A percentile compares a stretch with the other conserved stretches of the same genome.
phyloP scores from a whole-genome alignment of 2,113 vertebrate genomes.

The Anoura caudifer region DNA sequence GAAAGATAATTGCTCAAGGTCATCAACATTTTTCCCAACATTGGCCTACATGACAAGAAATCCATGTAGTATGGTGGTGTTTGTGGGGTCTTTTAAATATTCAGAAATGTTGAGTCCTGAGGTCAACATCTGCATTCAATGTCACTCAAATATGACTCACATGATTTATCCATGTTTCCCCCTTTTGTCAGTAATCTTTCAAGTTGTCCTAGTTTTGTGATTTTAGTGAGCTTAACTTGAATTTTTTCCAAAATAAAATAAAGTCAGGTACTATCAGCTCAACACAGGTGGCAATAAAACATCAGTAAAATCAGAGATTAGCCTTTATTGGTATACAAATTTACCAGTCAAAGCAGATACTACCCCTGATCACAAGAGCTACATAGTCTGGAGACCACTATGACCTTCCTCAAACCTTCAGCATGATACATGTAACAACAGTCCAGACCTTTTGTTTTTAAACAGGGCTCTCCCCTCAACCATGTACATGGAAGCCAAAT shows the following conservation, averaged over 20 bases:
- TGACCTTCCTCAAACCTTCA: not conserved
- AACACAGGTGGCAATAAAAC: not conserved
- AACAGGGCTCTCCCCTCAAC: not conserved
- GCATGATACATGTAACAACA: not conserved
- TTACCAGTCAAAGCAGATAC: not conserved
- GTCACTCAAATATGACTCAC: not conserved
- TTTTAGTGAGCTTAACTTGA: slow-evolving; percentile 1
- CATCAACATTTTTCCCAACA: no score
- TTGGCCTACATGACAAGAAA: no score
- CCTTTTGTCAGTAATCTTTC: not conserved
- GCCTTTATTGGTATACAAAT: not conserved
- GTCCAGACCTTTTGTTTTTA: not conserved
- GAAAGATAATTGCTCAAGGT: not conserved
- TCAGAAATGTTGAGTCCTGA: not conserved
- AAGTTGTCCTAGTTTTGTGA: not conserved
- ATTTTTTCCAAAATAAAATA: not conserved
- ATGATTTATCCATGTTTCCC: not conserved
- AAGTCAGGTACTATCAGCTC: not conserved
- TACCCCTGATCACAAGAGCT: not conserved
- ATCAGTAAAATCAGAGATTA: not conserved
- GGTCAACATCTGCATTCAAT: not conserved
- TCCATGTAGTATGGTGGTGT: no score
- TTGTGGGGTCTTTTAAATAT: no score
- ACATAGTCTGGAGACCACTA: not conserved
- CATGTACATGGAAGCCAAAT: not conserved